Evolutionary conservation across 2,113 vertebrate species (phyloP), one percentile per base, ranked within the genome.

Genomic region (Gallinago undulata): DNA sequence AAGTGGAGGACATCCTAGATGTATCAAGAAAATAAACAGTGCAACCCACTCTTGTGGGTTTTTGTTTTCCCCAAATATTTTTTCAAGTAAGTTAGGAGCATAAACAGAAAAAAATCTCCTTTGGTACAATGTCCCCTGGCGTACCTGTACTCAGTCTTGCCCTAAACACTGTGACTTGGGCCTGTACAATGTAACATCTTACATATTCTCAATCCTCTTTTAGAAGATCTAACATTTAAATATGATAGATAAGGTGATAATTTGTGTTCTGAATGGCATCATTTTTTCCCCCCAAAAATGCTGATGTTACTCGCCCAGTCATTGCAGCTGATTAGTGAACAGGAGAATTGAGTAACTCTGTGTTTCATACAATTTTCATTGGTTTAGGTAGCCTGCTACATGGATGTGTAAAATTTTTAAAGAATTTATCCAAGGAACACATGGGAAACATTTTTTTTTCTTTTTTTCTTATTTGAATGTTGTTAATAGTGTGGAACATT

Each of bases 401-500:
- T 53, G 39, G 2, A 23, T 59, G 5, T 53, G 35, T 53, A 72
- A 94, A 90, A 53, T 76, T 35, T 79, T 63, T 76, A 39, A 87
- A 83, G 41, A 89, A 59, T 35, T 82, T 83, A 66, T 89, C 67
- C 77, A 72, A 66, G 35, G 39, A 84, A 19, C 30, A 39, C 19
- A 27, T 89, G 74, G 87, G 74, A 84, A 93, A 56, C n/a, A 21
- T 8, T 51, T 8, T 51, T n/a, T 57, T 19, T 53, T 53, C 15
- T 21, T 84, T 92, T 81, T 86, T 41, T 28, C 10, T 77, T 77
- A 56, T 96, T 95, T 95, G 85, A 84, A 91, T 84, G 59, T 72
- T 96, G 84, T 94, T 95, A 93, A 81, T 92, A 96, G 62, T 59
- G 64, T 60, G 50, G 70, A 95, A 94, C 47, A 60, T 62, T 88